phyloP scores from a whole-genome alignment of 1,140 invertebrate genomes.

The Trichonephila clavipes region DNA sequence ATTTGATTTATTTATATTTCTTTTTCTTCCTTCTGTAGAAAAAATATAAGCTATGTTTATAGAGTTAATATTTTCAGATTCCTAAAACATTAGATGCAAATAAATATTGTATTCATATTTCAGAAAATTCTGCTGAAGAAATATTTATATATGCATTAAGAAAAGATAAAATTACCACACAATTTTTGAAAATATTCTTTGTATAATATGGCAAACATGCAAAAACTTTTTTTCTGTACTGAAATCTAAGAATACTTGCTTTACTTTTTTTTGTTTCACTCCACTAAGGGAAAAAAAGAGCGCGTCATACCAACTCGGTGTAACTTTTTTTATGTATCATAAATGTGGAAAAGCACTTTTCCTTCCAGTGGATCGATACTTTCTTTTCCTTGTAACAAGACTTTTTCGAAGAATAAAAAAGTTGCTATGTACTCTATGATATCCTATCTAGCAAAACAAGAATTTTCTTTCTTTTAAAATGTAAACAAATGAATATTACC shows the following conservation, averaged over 20 bases:
- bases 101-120: too few relatives aligned
- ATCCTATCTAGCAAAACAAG: not conserved
- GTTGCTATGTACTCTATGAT: not conserved
- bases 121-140: too few relatives aligned
- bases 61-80: too few relatives aligned
- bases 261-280: not conserved
- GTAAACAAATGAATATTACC: not conserved
- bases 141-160: too few relatives aligned
- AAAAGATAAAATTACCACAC: too few relatives aligned
- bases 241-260: too few relatives aligned
- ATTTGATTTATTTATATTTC: too few relatives aligned
- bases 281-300: not conserved
- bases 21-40: too few relatives aligned
- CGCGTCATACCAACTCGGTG: not conserved
- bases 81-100: not conserved
- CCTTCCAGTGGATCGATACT: slow-evolving; percentile 2
- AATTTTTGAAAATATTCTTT: too few relatives aligned
- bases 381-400: slow-evolving; percentile 2
- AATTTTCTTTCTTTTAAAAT: not conserved
- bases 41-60: too few relatives aligned
- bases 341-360: slow-evolving; percentile 37
- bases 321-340: slow-evolving; percentile 30
- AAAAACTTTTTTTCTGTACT: too few relatives aligned
- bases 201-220: too few relatives aligned
- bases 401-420: not conserved